Percentiles rank a stretch among this genome's conserved stretches.
These are phyloP conservation scores for Megaceryle torquata DNA, from an alignment of 2,113 vertebrate genomes.

Conservation along the genomic window DNA sequence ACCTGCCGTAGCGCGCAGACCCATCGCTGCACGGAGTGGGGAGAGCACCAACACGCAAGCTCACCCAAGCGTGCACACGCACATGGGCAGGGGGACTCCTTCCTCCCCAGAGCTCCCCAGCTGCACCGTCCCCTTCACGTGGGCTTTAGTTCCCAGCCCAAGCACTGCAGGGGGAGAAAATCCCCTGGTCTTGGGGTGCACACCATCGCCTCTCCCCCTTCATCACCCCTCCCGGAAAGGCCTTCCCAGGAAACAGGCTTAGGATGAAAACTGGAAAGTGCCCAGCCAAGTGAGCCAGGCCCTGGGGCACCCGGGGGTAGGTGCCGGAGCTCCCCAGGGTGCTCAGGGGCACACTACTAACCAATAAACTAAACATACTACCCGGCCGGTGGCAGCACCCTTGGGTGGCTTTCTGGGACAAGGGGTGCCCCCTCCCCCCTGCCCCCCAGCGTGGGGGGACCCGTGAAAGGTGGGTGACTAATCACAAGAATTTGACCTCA, in stretches of 20 bases:
- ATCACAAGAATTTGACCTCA: too few species aligned
- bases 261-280: neutral
- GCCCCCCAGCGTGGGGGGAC: too few species aligned
- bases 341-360: slow-evolving; percentile 9
- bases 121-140: neutral
- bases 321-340: neutral
- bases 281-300: accelerated
- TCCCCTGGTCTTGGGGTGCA: neutral
- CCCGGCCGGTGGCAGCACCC: neutral
- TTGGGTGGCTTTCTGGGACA: neutral
- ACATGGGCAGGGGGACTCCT: neutral
- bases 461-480: too few species aligned
- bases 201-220: neutral
- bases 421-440: too few species aligned
- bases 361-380: slow-evolving; percentile 48
- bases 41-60: neutral
- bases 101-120: neutral
- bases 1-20: accelerated
- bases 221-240: neutral
- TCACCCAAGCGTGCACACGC: accelerated
- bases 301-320: neutral
- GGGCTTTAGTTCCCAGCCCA: neutral
- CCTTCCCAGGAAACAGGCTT: neutral
- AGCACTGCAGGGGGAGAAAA: neutral
- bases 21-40: neutral